Evolutionary conservation across 1,140 invertebrate genomes (phyloP).

Genomic region (Druon quercuslanigerum): DNA sequence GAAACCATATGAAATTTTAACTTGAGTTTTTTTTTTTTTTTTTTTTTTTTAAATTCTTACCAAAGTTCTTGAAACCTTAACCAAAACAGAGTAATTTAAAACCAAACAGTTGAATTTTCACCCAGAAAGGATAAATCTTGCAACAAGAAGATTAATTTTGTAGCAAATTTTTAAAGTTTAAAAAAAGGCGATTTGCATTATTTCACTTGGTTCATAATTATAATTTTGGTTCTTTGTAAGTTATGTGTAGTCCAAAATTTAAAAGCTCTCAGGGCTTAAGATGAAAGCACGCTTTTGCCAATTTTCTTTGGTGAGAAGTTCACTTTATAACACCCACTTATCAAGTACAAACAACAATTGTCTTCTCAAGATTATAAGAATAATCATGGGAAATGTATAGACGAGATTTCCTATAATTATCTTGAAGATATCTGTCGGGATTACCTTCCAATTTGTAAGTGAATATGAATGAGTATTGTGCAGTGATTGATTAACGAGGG

Average conservation of each 20-base stretch:
- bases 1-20: too few relatives aligned
- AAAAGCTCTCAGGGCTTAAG: background rate
- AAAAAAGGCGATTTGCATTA: too few relatives aligned
- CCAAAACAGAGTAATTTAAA: too few relatives aligned
- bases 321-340: background rate
- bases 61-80: too few relatives aligned
- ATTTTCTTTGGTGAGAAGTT: background rate
- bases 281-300: background rate
- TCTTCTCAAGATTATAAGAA: background rate
- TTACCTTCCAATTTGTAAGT: constrained; percentile 4
- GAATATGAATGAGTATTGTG: constrained; percentile 12
- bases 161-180: too few relatives aligned
- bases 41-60: too few relatives aligned
- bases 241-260: background rate
- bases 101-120: too few relatives aligned
- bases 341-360: background rate
- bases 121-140: too few relatives aligned
- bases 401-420: constrained; percentile 16
- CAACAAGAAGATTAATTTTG: too few relatives aligned
- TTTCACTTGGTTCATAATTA: too few relatives aligned
- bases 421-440: background rate
- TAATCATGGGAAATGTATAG: constrained; percentile 1
- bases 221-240: background rate
- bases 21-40: too few relatives aligned
- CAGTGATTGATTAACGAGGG: constrained; percentile 12